Base-by-base conservation (phyloP, 2,888 invertebrate species). In the Drosophila gaucha region DNA sequence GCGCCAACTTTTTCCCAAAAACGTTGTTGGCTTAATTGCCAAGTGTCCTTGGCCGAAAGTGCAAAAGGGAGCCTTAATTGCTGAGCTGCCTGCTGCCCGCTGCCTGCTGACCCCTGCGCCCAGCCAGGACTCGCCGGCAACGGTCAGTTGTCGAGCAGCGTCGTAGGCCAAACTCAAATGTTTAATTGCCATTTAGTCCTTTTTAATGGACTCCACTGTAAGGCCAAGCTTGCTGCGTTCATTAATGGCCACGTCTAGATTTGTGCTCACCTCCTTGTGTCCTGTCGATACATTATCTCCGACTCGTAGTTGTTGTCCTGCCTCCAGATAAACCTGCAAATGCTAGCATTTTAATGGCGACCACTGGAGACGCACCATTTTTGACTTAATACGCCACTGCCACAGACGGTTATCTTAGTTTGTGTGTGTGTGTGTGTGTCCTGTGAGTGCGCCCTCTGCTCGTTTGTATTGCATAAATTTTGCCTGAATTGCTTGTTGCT, bases 151-250 rank as follows among this genome's bases (percentile, higher is more conserved):
- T 39, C 39, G 35, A 49, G 28, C 55, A 52, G 66, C 43, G 22
- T 54, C 43, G 47, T 69, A 56, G 72, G 58, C 72, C 74, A 80
- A 70, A 59, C 80, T 76, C 82, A 70, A 80, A 89, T 83, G 89
- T 89, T 90, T 90, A 90, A 90, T 89, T 88, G 90, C 86, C 86
- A 84, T 90, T 89, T 89, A 90, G 83, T 80, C 89, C 88, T 87
- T 86, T 90, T 88, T 87, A 90, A 90, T 90, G 86, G 78, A 84
- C 80, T 83, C 75, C 56, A 75, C 74, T 70, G 74, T 65, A 69
- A 70, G 54, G 43, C 16, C 36, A 43, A 38, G 39, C 41, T 30
- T 2, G 64, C 68, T 52, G 46, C 59, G 70, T 86, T 89, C 88
- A 84, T 89, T 88, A 89, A 89, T 86, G 88, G 71, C 80, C 74